Base-by-base conservation (phyloP, 2,113 vertebrate species). In the Bungarus multicinctus region DNA sequence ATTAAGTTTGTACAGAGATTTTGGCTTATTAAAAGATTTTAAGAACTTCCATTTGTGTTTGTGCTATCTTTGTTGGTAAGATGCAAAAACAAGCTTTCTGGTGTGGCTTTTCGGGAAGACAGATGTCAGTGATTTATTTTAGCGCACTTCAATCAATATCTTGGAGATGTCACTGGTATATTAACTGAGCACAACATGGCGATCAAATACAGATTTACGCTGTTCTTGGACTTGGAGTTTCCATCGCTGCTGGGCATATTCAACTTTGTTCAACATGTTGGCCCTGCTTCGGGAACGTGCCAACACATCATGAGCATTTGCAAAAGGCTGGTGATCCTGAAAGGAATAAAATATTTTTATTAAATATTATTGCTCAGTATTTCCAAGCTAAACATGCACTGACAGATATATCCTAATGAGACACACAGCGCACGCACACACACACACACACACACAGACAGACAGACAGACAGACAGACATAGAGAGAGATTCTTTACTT, bases 221-320 rank as follows among this genome's bases (percentile, higher is more conserved):
- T 99, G 99, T 93, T 99, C 99, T 96, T 99, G 99, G 92, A 99
- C 99, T 96, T 99, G 99, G 88, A 98, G 97, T 94, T 99, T 99
- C 99, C 99, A 99, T 90, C 99, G 99, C 97, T 99, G 99, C 97
- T 99, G 99, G 1, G 99, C 99, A 2, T 99, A 98, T 39, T 99
- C 99, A 94, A 99, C 99, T 94, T 99, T 99, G 98, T 99, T 99
- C 81, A 99, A 97, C 90, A 99, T 98, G 4, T 99, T 99, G 95
- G 99, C 98, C 0, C 99, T 98, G 94, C 98, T 99, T 43, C 98
- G 98, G 1, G 99, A 99, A 22, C 97, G 98, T 25, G 99, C 99
- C 95, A 99, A 97, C 85, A 99, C 99, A 0, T 99, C 99, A 0
- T 99, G 99, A 22, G 99, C 99, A 0, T 99, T 99, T 50, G 99